Evolutionary conservation across 2,797 vertebrate species (phyloP).

Genomic region (Gorsachius magnificus): DNA sequence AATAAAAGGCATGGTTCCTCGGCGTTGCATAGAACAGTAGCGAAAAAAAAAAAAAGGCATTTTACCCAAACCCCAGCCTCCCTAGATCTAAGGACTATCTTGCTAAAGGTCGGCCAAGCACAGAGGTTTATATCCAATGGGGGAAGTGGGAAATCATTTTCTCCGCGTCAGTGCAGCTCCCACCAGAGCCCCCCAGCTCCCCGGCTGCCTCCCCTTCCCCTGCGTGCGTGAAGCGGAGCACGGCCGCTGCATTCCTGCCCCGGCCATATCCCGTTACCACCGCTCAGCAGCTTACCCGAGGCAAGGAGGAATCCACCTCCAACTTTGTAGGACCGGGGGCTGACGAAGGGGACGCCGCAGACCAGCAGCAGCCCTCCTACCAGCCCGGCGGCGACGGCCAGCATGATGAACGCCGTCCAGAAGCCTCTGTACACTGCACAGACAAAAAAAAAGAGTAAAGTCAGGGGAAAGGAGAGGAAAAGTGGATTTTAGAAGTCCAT

Average conservation of each 20-base stretch:
- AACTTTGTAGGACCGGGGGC: slow-evolving; percentile 78
- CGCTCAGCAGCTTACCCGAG: slow-evolving; percentile 76
- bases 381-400: slow-evolving; percentile 77
- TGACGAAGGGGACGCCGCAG: slow-evolving; percentile 85
- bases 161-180: background rate
- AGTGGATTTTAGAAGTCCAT: background rate
- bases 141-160: background rate
- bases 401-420: slow-evolving; percentile 85
- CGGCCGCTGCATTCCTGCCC: background rate
- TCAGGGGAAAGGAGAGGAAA: background rate
- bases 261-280: rapidly evolving
- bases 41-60: too few species aligned
- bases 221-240: background rate
- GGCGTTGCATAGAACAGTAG: rapidly evolving
- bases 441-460: background rate
- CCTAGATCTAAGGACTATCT: background rate
- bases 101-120: background rate
- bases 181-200: background rate
- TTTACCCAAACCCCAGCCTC: background rate
- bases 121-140: rapidly evolving
- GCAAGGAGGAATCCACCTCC: slow-evolving; percentile 84
- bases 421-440: slow-evolving; percentile 86
- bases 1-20: background rate
- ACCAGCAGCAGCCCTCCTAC: slow-evolving; percentile 83
- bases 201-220: too few species aligned